Evolutionary conservation across 2,888 invertebrate species (phyloP), one percentile per base, ranked within the genome.

Genomic region (Scaptomyza reducta): DNA sequence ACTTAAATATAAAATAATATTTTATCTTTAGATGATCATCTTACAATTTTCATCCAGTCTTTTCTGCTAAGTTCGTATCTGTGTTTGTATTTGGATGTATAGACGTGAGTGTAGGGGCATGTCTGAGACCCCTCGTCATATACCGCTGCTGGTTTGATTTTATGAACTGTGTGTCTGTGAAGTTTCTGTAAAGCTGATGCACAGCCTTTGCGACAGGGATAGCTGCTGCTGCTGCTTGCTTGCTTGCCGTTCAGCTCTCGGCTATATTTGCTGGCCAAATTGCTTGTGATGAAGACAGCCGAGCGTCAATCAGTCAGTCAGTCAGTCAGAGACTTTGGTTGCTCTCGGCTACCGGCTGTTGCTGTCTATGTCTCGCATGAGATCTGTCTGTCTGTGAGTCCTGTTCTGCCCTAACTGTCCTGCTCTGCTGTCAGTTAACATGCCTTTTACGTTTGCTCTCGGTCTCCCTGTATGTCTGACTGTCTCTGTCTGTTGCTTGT

Each of bases 251-350:
- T 27, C 27, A 27, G 27, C 50, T 54, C 47, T 51, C 44, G 51
- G 70, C 64, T 44, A 41, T 84, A 74, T 84, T 80, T 84, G 84
- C 76, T 64, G 84, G 81, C 84, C 81, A 85, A 84, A 84, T 83
- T 83, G 87, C 84, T 86, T 84, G 84, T 84, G 84, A 84, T 86
- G 86, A 86, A 86, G 87, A 86, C 87, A 83, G 86, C 78, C 83
- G 74, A 84, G 80, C 83, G 86, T 85, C 86, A 85, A 83, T 83
- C 83, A 83, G 85, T 77, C 78, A 79, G 74, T 29, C 85, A 82
- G 77, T 85, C 83, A 83, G 85, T 79, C 78, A 80, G 80, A 13
- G 75, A 27, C 46, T 56, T 45, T 47, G 60, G 33, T 55, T 50
- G 47, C 50, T 46, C 45, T 49, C 49, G 27, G 45, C 50, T 46